Conservation (phyloP, 2,888 invertebrate species). For the Cylloceria caligata region DNA sequence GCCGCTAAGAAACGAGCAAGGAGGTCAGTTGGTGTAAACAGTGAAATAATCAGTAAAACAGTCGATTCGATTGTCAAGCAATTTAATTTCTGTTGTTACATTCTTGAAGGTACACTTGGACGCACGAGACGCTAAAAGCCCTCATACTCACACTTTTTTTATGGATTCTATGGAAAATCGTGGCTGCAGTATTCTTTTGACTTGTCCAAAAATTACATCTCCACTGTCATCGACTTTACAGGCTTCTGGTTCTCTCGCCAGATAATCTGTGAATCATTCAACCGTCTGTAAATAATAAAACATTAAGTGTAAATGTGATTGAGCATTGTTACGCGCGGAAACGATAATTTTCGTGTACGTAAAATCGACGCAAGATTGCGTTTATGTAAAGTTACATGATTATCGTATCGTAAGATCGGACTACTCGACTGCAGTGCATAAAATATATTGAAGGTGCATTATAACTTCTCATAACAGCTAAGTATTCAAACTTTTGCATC, state of each 20-base stretch:
- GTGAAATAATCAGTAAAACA: neutral
- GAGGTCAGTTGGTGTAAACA: constrained; percentile 84
- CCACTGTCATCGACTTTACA: neutral
- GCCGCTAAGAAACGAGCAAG: constrained; percentile 87
- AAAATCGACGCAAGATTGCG: neutral
- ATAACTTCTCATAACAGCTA: constrained; percentile 33
- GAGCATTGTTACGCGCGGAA: neutral
- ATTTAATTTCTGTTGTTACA: constrained; percentile 69
- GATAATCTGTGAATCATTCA: neutral
- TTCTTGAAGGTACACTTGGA: constrained; percentile 86
- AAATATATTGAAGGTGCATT: constrained; percentile 12
- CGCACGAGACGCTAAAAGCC: constrained; percentile 85
- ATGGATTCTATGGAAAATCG: constrained; percentile 84
- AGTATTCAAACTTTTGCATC: constrained; percentile 29
- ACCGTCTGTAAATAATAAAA: constrained; percentile 35
- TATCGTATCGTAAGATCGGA: neutral
- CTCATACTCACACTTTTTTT: constrained; percentile 80
- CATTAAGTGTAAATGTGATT: constrained; percentile 4
- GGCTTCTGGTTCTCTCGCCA: neutral
- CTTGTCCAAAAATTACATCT: neutral
- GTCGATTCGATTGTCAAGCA: neutral
- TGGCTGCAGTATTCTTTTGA: constrained; percentile 79
- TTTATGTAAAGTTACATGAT: neutral
- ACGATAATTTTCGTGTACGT: neutral
- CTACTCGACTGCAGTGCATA: neutral